A percentile compares a stretch with the other conserved stretches of the same genome.
Conservation (phyloP, 2,797 vertebrate species). For the Trematomus bernacchii region DNA sequence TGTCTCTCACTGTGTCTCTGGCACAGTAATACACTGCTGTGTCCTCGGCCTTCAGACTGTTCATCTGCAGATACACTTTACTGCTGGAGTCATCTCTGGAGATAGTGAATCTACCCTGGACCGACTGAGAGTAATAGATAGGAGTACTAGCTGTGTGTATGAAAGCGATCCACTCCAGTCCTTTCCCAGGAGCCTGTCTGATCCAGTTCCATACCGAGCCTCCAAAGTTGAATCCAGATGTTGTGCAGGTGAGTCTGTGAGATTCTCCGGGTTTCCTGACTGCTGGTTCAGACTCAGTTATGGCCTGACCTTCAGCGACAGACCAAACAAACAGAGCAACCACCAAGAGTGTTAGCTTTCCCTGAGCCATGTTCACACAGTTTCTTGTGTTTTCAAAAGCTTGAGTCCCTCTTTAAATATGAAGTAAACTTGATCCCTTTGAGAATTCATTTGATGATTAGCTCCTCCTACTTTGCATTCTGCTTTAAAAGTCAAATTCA, state of each 20-base stretch:
- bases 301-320: not conserved
- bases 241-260: slow-evolving; percentile 18
- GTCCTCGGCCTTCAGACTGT: too few species aligned
- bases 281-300: slow-evolving; percentile 37
- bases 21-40: too few species aligned
- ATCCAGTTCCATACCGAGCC: slow-evolving; percentile 24
- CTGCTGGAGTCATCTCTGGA: slow-evolving; percentile 59
- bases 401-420: not conserved
- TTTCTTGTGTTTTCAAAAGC: not conserved
- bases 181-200: slow-evolving; percentile 36
- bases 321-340: not conserved
- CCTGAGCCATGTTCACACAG: not conserved
- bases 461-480: too few species aligned
- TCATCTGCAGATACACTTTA: slow-evolving; percentile 60
- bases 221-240: not conserved
- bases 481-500: too few species aligned
- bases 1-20: too few species aligned
- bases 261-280: not conserved
- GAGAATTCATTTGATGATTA: too few species aligned
- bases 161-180: slow-evolving; percentile 55
- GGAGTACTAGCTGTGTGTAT: too few species aligned
- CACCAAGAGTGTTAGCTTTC: not conserved
- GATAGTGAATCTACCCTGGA: slow-evolving; percentile 51
- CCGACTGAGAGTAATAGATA: slow-evolving; percentile 7
- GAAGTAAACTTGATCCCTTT: too few species aligned